Percentiles rank a stretch among this genome's conserved stretches.
Evolutionary conservation across 2,113 vertebrate species (phyloP).

Genomic region (Okapia johnstoni): DNA sequence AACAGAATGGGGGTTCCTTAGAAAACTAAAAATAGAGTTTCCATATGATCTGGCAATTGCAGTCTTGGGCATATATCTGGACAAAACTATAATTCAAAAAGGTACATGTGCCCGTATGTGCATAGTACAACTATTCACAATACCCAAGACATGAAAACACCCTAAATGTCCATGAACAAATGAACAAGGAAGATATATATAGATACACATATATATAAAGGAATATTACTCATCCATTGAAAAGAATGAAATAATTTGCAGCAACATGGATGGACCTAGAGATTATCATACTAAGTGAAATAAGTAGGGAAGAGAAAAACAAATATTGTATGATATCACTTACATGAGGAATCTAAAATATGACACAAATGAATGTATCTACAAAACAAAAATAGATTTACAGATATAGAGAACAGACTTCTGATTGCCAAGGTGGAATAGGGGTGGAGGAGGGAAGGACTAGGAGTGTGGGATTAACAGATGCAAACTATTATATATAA

Average conservation of each 20-base stretch:
- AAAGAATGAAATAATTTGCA: not conserved
- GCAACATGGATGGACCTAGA: not conserved
- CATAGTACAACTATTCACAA: not conserved
- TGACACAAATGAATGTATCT: not conserved
- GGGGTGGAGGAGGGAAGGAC: not conserved
- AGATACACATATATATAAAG: not conserved
- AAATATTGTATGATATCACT: not conserved
- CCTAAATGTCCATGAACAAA: not conserved
- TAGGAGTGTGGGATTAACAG: not conserved
- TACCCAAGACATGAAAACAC: not conserved
- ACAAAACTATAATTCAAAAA: not conserved
- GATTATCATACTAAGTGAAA: not conserved
- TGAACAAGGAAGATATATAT: not conserved
- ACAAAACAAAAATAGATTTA: not conserved
- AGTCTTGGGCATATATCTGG: not conserved
- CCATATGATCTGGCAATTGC: not conserved
- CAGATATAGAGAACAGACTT: not conserved
- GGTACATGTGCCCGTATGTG: not conserved
- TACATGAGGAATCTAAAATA: not conserved
- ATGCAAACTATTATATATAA: not conserved
- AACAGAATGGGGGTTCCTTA: not conserved
- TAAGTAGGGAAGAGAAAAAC: not conserved
- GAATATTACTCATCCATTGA: not conserved
- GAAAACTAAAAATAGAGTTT: not conserved
- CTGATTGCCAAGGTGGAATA: not conserved